Conservation (phyloP, 2,888 invertebrate species). For the Agonopterix heracliana region DNA sequence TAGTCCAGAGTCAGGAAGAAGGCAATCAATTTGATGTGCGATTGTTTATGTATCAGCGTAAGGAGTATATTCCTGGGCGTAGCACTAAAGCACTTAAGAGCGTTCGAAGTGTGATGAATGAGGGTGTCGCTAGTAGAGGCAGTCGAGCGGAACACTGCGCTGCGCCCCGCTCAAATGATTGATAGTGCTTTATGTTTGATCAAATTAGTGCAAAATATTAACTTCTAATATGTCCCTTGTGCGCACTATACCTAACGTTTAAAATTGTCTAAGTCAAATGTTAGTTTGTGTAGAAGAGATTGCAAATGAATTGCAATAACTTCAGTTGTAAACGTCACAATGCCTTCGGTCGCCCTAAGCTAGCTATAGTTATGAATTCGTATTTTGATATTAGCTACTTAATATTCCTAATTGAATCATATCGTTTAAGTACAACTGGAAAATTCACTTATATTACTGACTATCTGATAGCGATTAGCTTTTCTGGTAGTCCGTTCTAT, state of each 20-base stretch:
- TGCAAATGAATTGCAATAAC: too few relatives aligned
- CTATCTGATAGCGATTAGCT: too few relatives aligned
- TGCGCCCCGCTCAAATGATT: slow-evolving; percentile 47
- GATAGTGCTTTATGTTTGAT: slow-evolving; percentile 53
- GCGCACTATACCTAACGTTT: too few relatives aligned
- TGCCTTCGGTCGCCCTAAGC: too few relatives aligned
- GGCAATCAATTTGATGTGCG: slow-evolving; percentile 18
- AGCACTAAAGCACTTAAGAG: slow-evolving; percentile 61
- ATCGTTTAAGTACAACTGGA: too few relatives aligned
- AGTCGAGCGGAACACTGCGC: slow-evolving; percentile 48
- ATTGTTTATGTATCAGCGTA: slow-evolving; percentile 23
- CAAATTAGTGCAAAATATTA: slow-evolving; percentile 35
- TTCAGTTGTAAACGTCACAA: too few relatives aligned
- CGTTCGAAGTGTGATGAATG: slow-evolving; percentile 70
- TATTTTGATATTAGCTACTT: too few relatives aligned
- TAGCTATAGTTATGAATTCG: too few relatives aligned
- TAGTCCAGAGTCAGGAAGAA: not conserved
- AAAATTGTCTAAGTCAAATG: not conserved
- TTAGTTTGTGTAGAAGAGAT: too few relatives aligned
- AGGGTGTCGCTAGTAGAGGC: slow-evolving; percentile 33
- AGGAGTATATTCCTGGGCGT: slow-evolving; percentile 22
- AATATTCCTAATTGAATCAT: too few relatives aligned
- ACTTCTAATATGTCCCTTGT: not conserved
- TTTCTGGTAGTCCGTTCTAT: too few relatives aligned
- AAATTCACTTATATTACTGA: too few relatives aligned